Evolutionary conservation across 2,797 vertebrate genomes (phyloP).

Genomic region (Ctenopoma kingsleyae): DNA sequence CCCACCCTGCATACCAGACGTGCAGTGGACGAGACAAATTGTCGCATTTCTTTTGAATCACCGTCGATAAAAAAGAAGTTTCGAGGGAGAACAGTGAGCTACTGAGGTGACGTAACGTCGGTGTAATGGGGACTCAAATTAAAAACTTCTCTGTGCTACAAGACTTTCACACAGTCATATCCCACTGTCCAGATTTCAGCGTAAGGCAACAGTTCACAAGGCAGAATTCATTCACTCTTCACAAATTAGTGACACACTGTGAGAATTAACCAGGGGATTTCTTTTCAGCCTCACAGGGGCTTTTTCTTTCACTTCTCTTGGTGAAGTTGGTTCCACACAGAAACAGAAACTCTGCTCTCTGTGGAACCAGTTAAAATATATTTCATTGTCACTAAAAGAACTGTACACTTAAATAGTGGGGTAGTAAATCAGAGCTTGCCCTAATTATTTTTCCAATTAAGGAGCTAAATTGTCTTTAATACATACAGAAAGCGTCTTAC

Average conservation of each 20-base stretch:
- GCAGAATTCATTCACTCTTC: background rate
- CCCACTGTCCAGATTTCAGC: background rate
- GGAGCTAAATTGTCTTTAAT: background rate
- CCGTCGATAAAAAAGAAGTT: constrained; percentile 36
- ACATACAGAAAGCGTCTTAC: background rate
- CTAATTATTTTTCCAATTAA: background rate
- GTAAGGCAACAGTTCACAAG: background rate
- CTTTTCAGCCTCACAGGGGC: background rate
- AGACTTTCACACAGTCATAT: background rate
- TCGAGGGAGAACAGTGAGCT: constrained; percentile 40
- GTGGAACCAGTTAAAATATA: no score
- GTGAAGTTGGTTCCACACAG: background rate
- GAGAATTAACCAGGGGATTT: background rate
- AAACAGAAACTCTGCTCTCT: background rate
- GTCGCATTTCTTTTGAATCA: constrained; percentile 72
- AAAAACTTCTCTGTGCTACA: background rate
- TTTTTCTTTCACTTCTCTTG: background rate
- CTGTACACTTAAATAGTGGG: background rate
- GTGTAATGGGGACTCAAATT: constrained; percentile 22
- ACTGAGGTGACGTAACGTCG: constrained; percentile 75
- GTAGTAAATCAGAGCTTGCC: background rate
- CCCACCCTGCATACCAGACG: constrained; percentile 79
- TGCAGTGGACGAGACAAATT: constrained; percentile 49
- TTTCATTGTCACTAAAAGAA: background rate
- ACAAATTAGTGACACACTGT: background rate